A percentile compares a stretch with the other conserved stretches of the same genome.
These are phyloP conservation scores for Fratercula arctica DNA, from an alignment of 2,797 vertebrate genomes.

Conservation along the genomic window DNA sequence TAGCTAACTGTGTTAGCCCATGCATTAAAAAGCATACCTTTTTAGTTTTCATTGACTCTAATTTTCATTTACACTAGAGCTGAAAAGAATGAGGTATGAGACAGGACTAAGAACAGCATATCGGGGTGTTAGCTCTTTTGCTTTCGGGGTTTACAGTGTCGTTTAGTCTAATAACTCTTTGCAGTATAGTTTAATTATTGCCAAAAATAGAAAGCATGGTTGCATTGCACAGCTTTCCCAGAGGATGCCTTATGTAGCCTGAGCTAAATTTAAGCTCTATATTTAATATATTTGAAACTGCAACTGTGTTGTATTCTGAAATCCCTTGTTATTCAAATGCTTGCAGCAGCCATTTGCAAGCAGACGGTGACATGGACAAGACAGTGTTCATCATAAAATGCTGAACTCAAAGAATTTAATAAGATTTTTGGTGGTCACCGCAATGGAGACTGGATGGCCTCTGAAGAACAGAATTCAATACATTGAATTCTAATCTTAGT, in stretches of 20 bases:
- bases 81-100: slow-evolving; percentile 48
- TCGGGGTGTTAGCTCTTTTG: slow-evolving; percentile 41
- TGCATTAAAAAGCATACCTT: slow-evolving; percentile 10
- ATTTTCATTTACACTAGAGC: slow-evolving; percentile 45
- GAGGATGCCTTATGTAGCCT: slow-evolving; percentile 19
- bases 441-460: not conserved
- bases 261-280: slow-evolving; percentile 53
- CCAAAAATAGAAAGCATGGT: slow-evolving; percentile 51
- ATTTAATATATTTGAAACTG: slow-evolving; percentile 44
- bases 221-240: slow-evolving; percentile 31
- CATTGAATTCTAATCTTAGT: not conserved
- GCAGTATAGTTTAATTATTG: slow-evolving; percentile 54
- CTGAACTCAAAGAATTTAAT: not conserved
- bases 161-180: slow-evolving; percentile 38
- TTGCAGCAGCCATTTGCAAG: slow-evolving; percentile 10
- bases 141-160: slow-evolving; percentile 33
- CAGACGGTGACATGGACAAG: not conserved
- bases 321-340: slow-evolving; percentile 21
- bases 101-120: not conserved
- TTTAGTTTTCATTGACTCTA: slow-evolving; percentile 23
- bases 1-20: slow-evolving; percentile 19
- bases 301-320: slow-evolving; percentile 8
- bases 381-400: not conserved
- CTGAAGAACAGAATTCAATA: not conserved
- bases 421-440: not conserved